Percentiles rank a stretch among this genome's conserved stretches.
Evolutionary conservation across 2,113 vertebrate species (phyloP).

Genomic region (Pyrgilauda ruficollis): DNA sequence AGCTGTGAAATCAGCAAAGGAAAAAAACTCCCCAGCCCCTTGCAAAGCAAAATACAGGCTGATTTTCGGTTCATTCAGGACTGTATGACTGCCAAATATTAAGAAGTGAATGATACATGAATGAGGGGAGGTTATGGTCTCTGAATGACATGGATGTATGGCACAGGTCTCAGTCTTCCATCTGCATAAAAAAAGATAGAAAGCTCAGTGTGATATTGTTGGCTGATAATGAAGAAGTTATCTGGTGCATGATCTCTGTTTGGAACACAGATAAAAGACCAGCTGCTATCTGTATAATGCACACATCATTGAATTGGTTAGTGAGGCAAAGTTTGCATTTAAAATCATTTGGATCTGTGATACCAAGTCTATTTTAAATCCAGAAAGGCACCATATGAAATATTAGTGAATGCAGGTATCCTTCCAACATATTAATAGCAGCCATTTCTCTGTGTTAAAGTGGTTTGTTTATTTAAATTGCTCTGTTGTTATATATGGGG

Average conservation of each 20-base stretch:
- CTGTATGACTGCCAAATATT: background rate
- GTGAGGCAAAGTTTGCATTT: background rate
- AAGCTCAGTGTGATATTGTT: background rate
- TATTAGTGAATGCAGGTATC: background rate
- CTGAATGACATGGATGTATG: background rate
- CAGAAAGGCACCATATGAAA: background rate
- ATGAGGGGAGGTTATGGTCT: background rate
- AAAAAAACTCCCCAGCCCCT: background rate
- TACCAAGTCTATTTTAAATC: background rate
- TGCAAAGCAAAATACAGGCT: background rate
- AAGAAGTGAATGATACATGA: background rate
- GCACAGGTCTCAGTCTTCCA: background rate
- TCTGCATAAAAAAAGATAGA: background rate
- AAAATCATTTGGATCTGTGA: background rate
- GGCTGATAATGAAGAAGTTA: background rate
- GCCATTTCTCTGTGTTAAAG: background rate
- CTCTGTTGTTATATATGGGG: background rate
- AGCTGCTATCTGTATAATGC: background rate
- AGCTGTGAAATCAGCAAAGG: background rate
- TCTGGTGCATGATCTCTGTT: background rate
- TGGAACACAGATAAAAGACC: background rate
- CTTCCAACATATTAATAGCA: background rate
- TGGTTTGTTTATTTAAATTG: background rate
- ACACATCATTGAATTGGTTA: background rate
- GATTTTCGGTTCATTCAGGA: background rate